These are phyloP conservation scores for Seriola aureovittata DNA, from an alignment of 2,113 vertebrate genomes.

Conservation along the genomic window DNA sequence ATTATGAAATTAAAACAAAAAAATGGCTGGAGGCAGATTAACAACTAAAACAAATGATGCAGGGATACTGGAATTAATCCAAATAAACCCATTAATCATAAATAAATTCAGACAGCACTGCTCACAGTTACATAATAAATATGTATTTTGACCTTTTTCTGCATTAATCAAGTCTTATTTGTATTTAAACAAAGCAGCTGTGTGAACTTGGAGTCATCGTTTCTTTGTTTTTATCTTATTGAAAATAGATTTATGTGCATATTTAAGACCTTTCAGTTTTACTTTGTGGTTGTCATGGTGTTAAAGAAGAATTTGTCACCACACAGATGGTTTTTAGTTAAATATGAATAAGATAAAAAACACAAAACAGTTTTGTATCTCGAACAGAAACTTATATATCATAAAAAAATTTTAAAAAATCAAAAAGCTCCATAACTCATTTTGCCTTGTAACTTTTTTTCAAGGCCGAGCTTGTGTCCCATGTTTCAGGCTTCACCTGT, in stretches of 20 bases:
- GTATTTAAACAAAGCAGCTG: background rate
- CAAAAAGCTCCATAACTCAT: background rate
- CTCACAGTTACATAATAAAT: background rate
- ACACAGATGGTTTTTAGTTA: background rate
- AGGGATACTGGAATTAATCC: conserved; percentile 17
- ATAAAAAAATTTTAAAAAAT: background rate
- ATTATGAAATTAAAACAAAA: conserved; percentile 33
- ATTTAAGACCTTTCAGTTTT: background rate
- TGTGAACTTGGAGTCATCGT: background rate
- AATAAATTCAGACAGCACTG: background rate
- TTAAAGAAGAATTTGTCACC: background rate
- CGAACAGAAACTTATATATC: background rate
- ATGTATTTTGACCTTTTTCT: conserved; percentile 1
- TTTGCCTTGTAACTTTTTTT: background rate
- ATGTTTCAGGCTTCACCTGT: conserved; percentile 29
- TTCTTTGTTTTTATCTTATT: background rate
- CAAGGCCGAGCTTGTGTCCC: background rate
- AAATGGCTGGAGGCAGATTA: conserved; percentile 27
- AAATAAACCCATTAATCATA: conserved; percentile 28
- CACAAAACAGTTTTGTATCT: background rate
- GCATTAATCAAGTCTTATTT: background rate
- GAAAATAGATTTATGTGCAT: background rate
- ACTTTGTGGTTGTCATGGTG: background rate
- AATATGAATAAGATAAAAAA: background rate
- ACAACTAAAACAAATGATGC: conserved; percentile 17